A percentile compares a stretch with the other conserved stretches of the same genome.
Evolutionary conservation across 1,140 invertebrate genomes (phyloP).

Genomic region (Marisa cornuarietis): DNA sequence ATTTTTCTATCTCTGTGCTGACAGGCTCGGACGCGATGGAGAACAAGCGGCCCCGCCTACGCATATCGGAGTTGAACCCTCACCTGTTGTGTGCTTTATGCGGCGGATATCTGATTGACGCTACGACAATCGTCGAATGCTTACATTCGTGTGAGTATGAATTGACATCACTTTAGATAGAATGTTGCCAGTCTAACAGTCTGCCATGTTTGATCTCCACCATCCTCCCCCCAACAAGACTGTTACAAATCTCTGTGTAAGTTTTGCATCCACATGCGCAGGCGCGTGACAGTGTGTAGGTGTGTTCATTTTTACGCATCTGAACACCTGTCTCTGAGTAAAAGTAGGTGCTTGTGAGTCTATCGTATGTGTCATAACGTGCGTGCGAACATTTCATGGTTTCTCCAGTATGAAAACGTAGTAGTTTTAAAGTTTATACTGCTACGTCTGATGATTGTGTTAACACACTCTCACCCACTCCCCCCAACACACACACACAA

Average conservation of each 20-base stretch:
- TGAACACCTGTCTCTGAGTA: neutral
- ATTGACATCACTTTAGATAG: neutral
- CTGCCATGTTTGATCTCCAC: too few species aligned
- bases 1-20: constrained; percentile 10
- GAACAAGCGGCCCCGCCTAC: constrained; percentile 29
- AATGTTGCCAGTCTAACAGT: too few species aligned
- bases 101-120: constrained; percentile 95
- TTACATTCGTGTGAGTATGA: constrained; percentile 80
- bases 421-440: too few species aligned
- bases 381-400: too few species aligned
- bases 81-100: constrained; percentile 97
- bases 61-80: constrained; percentile 86
- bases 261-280: too few species aligned
- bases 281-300: neutral
- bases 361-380: too few species aligned
- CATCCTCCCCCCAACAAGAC: too few species aligned
- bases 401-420: too few species aligned
- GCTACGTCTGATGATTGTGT: too few species aligned
- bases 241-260: too few species aligned
- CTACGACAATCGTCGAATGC: constrained; percentile 98
- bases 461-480: too few species aligned
- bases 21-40: constrained; percentile 13
- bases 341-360: neutral
- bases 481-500: too few species aligned
- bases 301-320: constrained; percentile 4